phyloP scores from a whole-genome alignment of 2,888 invertebrate species.

The Neocrepidodera transversa region DNA sequence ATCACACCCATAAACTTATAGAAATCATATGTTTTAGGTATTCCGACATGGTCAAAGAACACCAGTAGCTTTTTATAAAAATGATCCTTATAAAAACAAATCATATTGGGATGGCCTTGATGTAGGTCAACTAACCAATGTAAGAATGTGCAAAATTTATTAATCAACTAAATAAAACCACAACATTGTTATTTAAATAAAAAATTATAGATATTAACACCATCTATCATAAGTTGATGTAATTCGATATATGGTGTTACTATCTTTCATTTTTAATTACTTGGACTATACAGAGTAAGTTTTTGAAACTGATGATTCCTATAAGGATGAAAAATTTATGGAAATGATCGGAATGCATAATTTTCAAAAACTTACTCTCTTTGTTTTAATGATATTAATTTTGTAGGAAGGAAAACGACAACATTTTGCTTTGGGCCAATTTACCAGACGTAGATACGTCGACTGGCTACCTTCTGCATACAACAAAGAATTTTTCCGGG shows the following conservation, averaged over 20 bases:
- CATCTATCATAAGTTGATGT: no score
- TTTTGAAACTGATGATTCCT: no score
- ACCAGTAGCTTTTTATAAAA: slow-evolving; percentile 18
- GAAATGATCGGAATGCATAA: no score
- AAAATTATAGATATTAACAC: no score
- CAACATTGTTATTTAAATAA: no score
- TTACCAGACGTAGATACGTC: slow-evolving; percentile 72
- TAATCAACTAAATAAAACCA: not conserved
- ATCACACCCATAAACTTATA: no score
- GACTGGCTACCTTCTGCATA: slow-evolving; percentile 64
- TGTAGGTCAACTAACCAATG: slow-evolving; percentile 34
- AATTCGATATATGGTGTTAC: no score
- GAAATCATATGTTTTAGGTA: slow-evolving; percentile 27
- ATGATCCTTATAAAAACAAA: slow-evolving; percentile 31
- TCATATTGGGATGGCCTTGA: slow-evolving; percentile 28
- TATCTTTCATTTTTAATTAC: no score
- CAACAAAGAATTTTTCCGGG: slow-evolving; percentile 62
- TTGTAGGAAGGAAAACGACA: slow-evolving; percentile 68
- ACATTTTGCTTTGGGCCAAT: slow-evolving; percentile 75
- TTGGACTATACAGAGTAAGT: no score
- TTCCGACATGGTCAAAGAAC: slow-evolving; percentile 38
- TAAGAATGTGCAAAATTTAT: slow-evolving; percentile 22
- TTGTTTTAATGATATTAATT: not conserved
- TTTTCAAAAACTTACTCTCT: no score
- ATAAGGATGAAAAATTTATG: no score